Base-by-base conservation (phyloP, 2,888 invertebrate genomes). In the Patella depressa region DNA sequence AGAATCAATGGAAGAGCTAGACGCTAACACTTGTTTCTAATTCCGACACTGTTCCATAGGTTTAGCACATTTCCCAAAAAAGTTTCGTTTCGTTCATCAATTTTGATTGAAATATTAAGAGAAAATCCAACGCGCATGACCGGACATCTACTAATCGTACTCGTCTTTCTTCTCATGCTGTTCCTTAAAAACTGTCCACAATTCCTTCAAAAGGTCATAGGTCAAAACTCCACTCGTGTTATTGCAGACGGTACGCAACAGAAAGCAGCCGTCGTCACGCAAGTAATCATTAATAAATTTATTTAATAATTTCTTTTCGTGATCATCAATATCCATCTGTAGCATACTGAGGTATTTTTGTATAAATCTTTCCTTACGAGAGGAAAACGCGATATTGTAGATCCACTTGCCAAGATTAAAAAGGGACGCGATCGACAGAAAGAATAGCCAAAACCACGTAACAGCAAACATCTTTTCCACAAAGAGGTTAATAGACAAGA, bases 401-500 rank as follows among this genome's bases (percentile, higher is more conserved):
- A 65, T 15, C 83, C 83, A 83, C 54, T 76, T 79, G 24, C 74
- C 45, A 24, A 81, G 72, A 54, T 83, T 82, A 74, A 83, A 70
- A 70, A 81, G 14, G 9, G 83, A 74, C 14, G 78, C 81, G 69
- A 82, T 77, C 53, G 86, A 80, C 45, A 88, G 78, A 19, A 88
- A 73, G 72, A 88, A 83, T 19, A 88, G 80, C 89, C 89, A 89
- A 80, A 89, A 89, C 89, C 89, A 89, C 29, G 86, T 78, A 70
- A 88, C 84, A 59, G 88, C 88, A 78, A 88, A 89, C 78, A 88
- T 88, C 79, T 89, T 89, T 82, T 89, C 89, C 76, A 87, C 87
- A 83, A 89, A 89, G 19, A 89, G 83, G 77, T 89, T 89, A 71
- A 89, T 87, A 7, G 88, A 87, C 65, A 89, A 82, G 2, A 88